A percentile compares a stretch with the other conserved stretches of the same genome.
phyloP scores from a whole-genome alignment of 2,888 invertebrate genomes.

The Lycia hirtaria region DNA sequence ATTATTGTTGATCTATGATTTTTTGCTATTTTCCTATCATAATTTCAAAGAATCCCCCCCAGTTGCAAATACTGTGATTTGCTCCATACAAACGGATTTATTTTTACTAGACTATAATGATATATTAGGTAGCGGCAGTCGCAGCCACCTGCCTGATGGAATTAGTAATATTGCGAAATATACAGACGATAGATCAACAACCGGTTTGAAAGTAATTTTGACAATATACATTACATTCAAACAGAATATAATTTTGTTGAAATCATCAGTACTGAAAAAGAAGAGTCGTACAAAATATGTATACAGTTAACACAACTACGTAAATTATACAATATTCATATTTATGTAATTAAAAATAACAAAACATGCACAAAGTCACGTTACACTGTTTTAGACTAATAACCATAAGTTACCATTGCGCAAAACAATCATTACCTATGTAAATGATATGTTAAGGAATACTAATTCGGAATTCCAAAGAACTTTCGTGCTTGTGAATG shows the following conservation, averaged over 20 bases:
- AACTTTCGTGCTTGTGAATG: constrained; percentile 45
- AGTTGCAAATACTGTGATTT: too few species aligned
- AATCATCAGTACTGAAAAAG: neutral
- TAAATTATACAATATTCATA: constrained; percentile 4
- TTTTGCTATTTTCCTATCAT: too few species aligned
- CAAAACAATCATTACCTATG: constrained; percentile 34
- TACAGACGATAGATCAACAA: constrained; percentile 30
- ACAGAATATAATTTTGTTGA: neutral
- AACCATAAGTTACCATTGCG: constrained; percentile 26
- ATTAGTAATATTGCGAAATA: constrained; percentile 45
- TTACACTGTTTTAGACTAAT: constrained; percentile 11
- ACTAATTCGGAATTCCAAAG: constrained; percentile 37
- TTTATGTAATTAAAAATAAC: constrained; percentile 21
- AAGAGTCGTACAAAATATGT: neutral
- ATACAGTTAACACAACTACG: neutral
- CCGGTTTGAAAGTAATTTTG: constrained; percentile 33
- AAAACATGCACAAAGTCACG: constrained; percentile 13
- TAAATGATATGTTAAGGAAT: constrained; percentile 27
- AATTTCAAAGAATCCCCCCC: too few species aligned
- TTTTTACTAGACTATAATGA: constrained; percentile 43
- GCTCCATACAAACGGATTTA: too few species aligned
- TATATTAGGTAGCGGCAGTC: constrained; percentile 30
- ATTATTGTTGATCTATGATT: too few species aligned
- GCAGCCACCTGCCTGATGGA: constrained; percentile 45
- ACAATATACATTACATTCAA: neutral